phyloP scores from a whole-genome alignment of 2,113 vertebrate genomes.

The human region GRCh38 chr1:83718501-83719000 shows the following conservation, averaged over 20 bases:
- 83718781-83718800: not conserved
- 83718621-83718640: not conserved
- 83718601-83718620: not conserved
- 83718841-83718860: not conserved
- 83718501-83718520: not conserved
- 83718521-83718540: not conserved
- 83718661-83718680: not conserved
- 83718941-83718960: not conserved
- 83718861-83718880: not conserved
- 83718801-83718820: not conserved
- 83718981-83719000: not conserved
- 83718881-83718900: not conserved
- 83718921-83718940: constrained; percentile 27
- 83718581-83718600: not conserved
- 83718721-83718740: not conserved
- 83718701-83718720: not conserved
- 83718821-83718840: not conserved
- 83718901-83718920: constrained; percentile 11
- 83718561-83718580: not conserved
- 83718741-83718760: not conserved
- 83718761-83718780: not conserved
- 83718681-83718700: not conserved
- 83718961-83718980: not conserved
- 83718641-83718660: not conserved
- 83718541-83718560: not conserved